Conservation (phyloP, 2,797 vertebrate genomes). For the Galaxias olidus region DNA sequence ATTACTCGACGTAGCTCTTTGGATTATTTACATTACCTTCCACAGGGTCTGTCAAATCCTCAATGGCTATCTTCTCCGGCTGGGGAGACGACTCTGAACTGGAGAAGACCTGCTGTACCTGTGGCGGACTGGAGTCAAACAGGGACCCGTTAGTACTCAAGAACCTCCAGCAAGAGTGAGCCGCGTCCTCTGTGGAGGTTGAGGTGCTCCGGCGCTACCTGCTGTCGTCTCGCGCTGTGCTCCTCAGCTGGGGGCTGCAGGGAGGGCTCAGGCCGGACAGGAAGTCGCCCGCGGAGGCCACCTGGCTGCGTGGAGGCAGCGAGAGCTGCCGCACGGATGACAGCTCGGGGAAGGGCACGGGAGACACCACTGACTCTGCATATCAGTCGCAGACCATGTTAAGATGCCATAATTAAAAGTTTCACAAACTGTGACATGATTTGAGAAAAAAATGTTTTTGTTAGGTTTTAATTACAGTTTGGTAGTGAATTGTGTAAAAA, state of each 20-base stretch:
- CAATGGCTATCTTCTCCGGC: constrained; percentile 72
- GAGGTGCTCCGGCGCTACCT: constrained; percentile 58
- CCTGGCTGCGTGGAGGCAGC: constrained; percentile 30
- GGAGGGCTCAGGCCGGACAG: constrained; percentile 60
- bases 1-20: no score
- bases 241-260: constrained; percentile 69
- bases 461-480: neutral
- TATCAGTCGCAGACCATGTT: no score
- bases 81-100: constrained; percentile 73
- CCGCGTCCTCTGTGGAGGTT: constrained; percentile 17
- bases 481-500: neutral
- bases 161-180: neutral
- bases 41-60: constrained; percentile 69
- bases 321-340: constrained; percentile 49
- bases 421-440: no score
- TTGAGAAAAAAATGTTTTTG: no score
- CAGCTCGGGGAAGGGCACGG: constrained; percentile 36
- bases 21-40: constrained; percentile 50
- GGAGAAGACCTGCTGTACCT: constrained; percentile 49
- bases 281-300: constrained; percentile 43
- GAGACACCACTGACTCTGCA: constrained; percentile 32
- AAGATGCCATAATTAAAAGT: neutral
- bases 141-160: constrained; percentile 31
- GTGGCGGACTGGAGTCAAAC: constrained; percentile 50
- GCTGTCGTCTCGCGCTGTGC: constrained; percentile 62